These are phyloP conservation scores for Heliconius ethilla DNA, from an alignment of 2,888 invertebrate species.

Conservation along the genomic window DNA sequence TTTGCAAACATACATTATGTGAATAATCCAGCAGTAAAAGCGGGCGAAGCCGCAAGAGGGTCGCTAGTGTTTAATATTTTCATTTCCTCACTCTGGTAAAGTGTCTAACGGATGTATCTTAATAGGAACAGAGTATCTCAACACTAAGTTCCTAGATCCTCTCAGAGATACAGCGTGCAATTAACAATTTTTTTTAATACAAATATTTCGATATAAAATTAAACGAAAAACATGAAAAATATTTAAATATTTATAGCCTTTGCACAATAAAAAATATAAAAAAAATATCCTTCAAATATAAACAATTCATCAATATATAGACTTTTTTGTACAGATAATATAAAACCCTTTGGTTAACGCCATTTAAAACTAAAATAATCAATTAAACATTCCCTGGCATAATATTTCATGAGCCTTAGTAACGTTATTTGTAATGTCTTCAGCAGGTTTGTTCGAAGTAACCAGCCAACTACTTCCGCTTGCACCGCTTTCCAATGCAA, in stretches of 20 bases:
- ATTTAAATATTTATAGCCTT: background rate
- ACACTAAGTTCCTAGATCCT: background rate
- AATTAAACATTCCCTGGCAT: constrained; percentile 55
- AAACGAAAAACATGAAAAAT: background rate
- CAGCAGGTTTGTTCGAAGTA: constrained; percentile 59
- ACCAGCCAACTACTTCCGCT: constrained; percentile 70
- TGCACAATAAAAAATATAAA: background rate
- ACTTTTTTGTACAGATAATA: background rate
- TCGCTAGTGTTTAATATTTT: too few relatives aligned
- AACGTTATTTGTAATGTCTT: constrained; percentile 62
- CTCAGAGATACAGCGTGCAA: background rate
- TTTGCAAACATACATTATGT: too few relatives aligned
- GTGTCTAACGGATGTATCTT: background rate
- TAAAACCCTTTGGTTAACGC: background rate
- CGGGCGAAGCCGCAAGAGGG: too few relatives aligned
- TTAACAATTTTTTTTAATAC: too few relatives aligned
- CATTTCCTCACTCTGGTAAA: background rate
- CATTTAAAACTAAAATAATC: background rate
- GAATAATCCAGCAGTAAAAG: too few relatives aligned
- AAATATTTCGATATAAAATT: background rate
- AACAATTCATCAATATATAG: too few relatives aligned
- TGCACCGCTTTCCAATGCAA: constrained; percentile 44
- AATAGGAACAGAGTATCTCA: background rate
- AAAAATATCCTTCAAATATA: background rate
- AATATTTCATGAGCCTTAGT: constrained; percentile 59